Evolutionary conservation across 2,797 vertebrate species (phyloP).

Genomic region (Benthosema pterotum): DNA sequence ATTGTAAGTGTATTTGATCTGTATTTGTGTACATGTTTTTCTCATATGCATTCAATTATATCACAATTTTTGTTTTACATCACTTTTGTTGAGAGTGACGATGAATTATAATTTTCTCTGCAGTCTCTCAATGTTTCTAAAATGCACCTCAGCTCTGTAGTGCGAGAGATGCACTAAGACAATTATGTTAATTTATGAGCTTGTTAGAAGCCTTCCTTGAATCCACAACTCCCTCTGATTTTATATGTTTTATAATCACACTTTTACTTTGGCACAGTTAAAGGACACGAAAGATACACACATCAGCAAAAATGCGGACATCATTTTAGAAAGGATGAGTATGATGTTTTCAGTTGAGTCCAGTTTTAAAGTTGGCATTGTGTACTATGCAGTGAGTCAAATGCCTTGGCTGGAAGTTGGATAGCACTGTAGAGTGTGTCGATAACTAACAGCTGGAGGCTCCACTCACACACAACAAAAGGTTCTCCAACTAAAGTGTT

Average conservation of each 20-base stretch:
- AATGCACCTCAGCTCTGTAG: conserved; percentile 1
- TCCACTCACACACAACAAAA: neutral
- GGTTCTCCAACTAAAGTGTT: too few relatives aligned
- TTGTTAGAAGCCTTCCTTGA: conserved; percentile 26
- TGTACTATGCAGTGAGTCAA: neutral
- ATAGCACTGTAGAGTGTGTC: neutral
- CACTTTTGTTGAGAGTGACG: too few relatives aligned
- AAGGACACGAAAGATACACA: conserved; percentile 34
- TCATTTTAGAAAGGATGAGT: conserved; percentile 2
- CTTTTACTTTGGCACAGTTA: conserved; percentile 16
- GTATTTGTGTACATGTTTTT: neutral
- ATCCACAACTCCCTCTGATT: conserved; percentile 29
- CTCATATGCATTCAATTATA: too few relatives aligned
- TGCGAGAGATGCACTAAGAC: conserved; percentile 14
- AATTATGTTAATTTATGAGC: conserved; percentile 32
- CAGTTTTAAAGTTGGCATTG: neutral
- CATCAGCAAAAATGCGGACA: neutral
- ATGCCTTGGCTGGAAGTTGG: conserved; percentile 1
- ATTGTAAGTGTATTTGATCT: too few relatives aligned
- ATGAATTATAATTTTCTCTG: too few relatives aligned
- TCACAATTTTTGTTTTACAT: too few relatives aligned
- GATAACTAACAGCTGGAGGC: neutral
- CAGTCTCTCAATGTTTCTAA: conserved; percentile 13
- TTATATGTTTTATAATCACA: conserved; percentile 18
- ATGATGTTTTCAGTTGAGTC: neutral